phyloP scores from a whole-genome alignment of 2,113 vertebrate species.

The Beaufortia kweichowensis region DNA sequence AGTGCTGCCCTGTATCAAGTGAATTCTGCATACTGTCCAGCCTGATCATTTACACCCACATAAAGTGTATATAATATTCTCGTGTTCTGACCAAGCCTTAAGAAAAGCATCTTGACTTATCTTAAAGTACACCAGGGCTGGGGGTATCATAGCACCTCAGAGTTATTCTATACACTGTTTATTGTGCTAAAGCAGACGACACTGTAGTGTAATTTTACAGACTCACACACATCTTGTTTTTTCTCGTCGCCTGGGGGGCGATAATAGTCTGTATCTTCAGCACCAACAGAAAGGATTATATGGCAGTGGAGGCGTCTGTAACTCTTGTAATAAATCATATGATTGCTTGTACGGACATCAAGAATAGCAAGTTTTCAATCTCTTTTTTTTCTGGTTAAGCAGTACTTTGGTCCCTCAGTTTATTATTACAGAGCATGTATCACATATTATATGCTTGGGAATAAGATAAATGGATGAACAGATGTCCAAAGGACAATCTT shows the following conservation, averaged over 20 bases:
- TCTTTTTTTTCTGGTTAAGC: too few species aligned
- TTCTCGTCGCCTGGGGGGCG: slow-evolving; percentile 59
- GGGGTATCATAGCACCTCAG: neutral
- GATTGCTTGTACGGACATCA: slow-evolving; percentile 56
- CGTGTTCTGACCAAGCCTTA: neutral
- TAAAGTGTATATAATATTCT: neutral
- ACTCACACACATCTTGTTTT: slow-evolving; percentile 30
- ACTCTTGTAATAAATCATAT: slow-evolving; percentile 70
- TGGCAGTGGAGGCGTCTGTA: slow-evolving; percentile 69
- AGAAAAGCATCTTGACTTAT: neutral
- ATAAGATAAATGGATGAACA: too few species aligned
- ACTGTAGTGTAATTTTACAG: slow-evolving; percentile 31
- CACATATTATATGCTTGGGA: too few species aligned
- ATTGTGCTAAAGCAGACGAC: slow-evolving; percentile 55
- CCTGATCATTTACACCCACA: neutral
- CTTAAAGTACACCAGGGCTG: neutral
- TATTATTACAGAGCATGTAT: too few species aligned
- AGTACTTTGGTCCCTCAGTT: too few species aligned
- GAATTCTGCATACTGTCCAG: neutral
- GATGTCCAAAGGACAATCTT: too few species aligned
- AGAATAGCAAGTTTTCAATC: neutral
- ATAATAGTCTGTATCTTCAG: slow-evolving; percentile 67
- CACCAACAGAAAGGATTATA: slow-evolving; percentile 65
- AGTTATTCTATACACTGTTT: neutral
- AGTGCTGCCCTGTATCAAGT: slow-evolving; percentile 9